Conservation (phyloP, 1,140 invertebrate species). For the Nymphalis io region DNA sequence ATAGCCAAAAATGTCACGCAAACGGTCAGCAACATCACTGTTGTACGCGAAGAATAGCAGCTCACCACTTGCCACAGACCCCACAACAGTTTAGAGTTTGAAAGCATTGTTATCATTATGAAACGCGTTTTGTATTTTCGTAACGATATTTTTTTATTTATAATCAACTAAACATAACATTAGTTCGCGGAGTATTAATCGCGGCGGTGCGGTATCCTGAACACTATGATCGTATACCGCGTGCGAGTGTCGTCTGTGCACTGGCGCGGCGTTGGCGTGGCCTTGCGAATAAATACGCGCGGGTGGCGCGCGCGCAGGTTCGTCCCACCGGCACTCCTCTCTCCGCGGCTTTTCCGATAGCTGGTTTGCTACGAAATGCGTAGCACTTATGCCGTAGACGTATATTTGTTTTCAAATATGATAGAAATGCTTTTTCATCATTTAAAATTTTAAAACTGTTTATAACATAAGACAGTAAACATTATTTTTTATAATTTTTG, state of each 20-base stretch:
- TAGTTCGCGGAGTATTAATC: conserved; percentile 62
- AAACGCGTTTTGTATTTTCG: conserved; percentile 46
- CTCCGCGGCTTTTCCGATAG: conserved; percentile 64
- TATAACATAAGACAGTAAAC: neutral
- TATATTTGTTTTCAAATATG: conserved; percentile 42
- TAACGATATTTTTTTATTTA: conserved; percentile 44
- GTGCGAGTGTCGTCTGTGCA: conserved; percentile 71
- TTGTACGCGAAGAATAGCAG: conserved; percentile 63
- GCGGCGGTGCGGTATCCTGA: conserved; percentile 53
- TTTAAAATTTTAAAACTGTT: too few relatives aligned
- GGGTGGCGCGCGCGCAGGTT: conserved; percentile 66
- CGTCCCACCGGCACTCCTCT: conserved; percentile 76
- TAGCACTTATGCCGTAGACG: conserved; percentile 64
- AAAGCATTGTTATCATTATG: conserved; percentile 65
- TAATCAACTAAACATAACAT: conserved; percentile 60
- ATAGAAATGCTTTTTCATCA: conserved; percentile 27
- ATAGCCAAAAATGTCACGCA: conserved; percentile 66
- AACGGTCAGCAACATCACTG: conserved; percentile 81
- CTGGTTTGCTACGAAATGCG: conserved; percentile 58
- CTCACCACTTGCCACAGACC: conserved; percentile 64
- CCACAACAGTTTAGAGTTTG: conserved; percentile 71
- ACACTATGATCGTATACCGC: conserved; percentile 67
- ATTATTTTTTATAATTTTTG: neutral
- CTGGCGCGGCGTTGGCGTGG: conserved; percentile 72
- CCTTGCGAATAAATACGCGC: conserved; percentile 78